A percentile compares a stretch with the other conserved stretches of the same genome.
These are phyloP conservation scores for Rhysida immarginata DNA, from an alignment of 1,140 invertebrate genomes.

Conservation along the genomic window DNA sequence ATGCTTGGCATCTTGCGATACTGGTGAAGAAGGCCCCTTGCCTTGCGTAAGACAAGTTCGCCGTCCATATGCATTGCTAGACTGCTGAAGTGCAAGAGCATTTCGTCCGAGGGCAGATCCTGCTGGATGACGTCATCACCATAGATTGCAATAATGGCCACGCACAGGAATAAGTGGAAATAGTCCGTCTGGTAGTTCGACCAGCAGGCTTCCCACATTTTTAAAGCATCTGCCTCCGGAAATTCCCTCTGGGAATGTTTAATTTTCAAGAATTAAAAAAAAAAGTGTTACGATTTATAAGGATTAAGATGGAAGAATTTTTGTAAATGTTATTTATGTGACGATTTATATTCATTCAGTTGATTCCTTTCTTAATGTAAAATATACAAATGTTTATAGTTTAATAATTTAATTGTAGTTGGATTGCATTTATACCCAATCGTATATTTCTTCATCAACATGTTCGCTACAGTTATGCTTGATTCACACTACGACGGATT, in stretches of 20 bases:
- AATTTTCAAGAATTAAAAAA: conserved; percentile 29
- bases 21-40: conserved; percentile 70
- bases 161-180: conserved; percentile 79
- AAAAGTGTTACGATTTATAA: background rate
- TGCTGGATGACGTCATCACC: conserved; percentile 75
- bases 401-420: background rate
- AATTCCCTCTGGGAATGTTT: conserved; percentile 82
- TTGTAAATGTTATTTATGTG: background rate
- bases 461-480: too few species aligned
- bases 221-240: conserved; percentile 61
- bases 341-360: background rate
- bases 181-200: conserved; percentile 82
- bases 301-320: background rate
- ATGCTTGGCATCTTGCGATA: conserved; percentile 67
- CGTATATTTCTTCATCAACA: too few species aligned
- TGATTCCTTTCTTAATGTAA: background rate
- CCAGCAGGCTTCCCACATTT: conserved; percentile 92
- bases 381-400: background rate
- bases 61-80: conserved; percentile 94
- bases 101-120: conserved; percentile 76
- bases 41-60: conserved; percentile 68
- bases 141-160: conserved; percentile 80
- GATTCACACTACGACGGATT: too few species aligned
- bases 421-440: background rate
- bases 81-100: conserved; percentile 84